A percentile compares a stretch with the other conserved stretches of the same genome.
Conservation (phyloP, 2,113 vertebrate genomes). For the Saimiri boliviensis region DNA sequence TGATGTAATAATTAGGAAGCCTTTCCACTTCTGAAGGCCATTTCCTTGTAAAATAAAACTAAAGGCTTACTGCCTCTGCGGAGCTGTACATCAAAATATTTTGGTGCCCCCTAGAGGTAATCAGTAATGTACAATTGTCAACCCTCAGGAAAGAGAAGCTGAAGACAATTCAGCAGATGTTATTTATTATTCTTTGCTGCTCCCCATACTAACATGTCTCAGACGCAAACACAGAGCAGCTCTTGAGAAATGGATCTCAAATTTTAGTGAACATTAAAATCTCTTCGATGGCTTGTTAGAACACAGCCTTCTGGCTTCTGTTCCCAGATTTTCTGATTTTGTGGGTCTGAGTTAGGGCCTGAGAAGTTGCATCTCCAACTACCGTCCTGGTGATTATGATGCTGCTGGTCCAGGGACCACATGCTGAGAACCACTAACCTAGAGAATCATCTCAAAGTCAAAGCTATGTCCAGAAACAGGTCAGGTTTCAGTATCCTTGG, state of each 20-base stretch:
- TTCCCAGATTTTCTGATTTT: neutral
- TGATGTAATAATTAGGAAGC: neutral
- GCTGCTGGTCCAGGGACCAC: neutral
- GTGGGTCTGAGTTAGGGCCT: neutral
- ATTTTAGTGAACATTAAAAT: neutral
- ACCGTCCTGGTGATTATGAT: neutral
- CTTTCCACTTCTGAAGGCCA: neutral
- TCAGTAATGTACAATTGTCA: neutral
- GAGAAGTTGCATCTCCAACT: neutral
- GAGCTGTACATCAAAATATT: conserved; percentile 64
- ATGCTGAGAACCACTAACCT: neutral
- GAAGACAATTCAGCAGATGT: neutral
- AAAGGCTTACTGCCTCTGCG: neutral
- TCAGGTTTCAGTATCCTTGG: neutral
- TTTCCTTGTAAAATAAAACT: neutral
- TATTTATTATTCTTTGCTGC: neutral
- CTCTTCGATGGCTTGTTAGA: neutral
- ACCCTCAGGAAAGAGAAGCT: neutral
- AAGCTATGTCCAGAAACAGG: neutral
- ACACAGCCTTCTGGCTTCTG: neutral
- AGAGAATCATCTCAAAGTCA: neutral
- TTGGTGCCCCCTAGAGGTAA: conserved; percentile 78
- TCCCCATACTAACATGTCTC: neutral
- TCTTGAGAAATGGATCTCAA: neutral
- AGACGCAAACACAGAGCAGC: neutral